Evolutionary conservation across 2,113 vertebrate genomes (phyloP), one percentile per base, ranked within the genome.

Genomic region (Rana temporaria): DNA sequence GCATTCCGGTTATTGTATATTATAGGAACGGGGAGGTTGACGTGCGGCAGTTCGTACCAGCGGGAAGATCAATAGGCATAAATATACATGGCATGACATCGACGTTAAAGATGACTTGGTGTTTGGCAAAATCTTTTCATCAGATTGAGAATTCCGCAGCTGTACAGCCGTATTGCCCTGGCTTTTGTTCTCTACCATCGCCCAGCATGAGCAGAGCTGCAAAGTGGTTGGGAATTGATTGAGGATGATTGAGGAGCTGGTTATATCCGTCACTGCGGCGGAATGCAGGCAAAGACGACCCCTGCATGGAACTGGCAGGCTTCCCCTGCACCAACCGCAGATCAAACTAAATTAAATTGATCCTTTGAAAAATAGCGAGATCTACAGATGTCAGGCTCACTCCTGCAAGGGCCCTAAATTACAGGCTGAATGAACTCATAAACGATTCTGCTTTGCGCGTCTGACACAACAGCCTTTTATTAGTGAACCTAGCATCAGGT

Each of bases 191-290:
- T 11, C 57, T 42, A 26, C 57, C 56, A 48, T 6, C 62, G 32
- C 38, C 18, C 59, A 48, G 59, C 59, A 4, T 48, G 73, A n/a
- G 64, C 48, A n/a, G 12, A 67, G 63, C 4, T 32, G 17, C 26
- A 65, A 65, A 53, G 63, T 78, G 63, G 22, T 55, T 66, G 30
- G 30, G 38, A 34, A 78, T 78, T 65, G 38, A 77, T 64, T 60
- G 20, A 38, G 60, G 22, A 52, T 53, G 62, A 78, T 78, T 53
- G 76, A 78, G 20, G 48, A 78, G 63, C 18, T n/a, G 20, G 42
- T 55, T 55, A 53, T 19, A 63, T 26, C 30, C 55, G 18, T 15
- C 72, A 62, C 76, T 66, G 62, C 76, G 18, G 26, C 34, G 60
- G 26, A 78, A 53, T 48, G 18, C 75, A 63, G 75, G 60, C 60